Evolutionary conservation across 2,888 invertebrate genomes (phyloP).

Genomic region (Agriopis aurantiaria): DNA sequence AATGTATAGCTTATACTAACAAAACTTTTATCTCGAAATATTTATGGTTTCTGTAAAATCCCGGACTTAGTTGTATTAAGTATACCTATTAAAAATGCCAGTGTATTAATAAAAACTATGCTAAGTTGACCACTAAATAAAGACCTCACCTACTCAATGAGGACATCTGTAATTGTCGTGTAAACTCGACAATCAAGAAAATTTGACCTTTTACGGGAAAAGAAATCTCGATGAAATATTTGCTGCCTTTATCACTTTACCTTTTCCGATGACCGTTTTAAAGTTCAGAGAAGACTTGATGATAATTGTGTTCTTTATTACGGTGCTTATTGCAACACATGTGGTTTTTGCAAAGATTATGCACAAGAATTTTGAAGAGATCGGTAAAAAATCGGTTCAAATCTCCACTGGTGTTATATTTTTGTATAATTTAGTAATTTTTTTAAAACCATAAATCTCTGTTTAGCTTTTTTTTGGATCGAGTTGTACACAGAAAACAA

Average conservation of each 20-base stretch:
- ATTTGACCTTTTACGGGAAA: slow-evolving; percentile 20
- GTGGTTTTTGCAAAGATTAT: background rate
- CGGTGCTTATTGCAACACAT: slow-evolving; percentile 6
- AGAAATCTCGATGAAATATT: slow-evolving; percentile 21
- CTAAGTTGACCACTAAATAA: background rate
- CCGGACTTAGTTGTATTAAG: no score
- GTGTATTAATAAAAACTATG: background rate
- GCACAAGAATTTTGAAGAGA: background rate
- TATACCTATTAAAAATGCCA: no score
- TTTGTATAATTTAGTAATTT: background rate
- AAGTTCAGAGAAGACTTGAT: slow-evolving; percentile 40
- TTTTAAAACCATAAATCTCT: background rate
- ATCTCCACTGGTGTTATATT: background rate
- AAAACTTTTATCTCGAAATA: no score
- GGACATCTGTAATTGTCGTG: slow-evolving; percentile 19
- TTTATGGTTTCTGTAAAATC: no score
- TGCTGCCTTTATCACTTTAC: slow-evolving; percentile 33
- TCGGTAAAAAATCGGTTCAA: background rate
- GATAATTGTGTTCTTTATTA: slow-evolving; percentile 24
- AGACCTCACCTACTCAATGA: slow-evolving; percentile 1
- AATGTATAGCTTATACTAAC: no score
- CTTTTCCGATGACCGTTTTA: slow-evolving; percentile 39
- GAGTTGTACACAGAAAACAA: background rate
- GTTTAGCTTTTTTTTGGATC: background rate
- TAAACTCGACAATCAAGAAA: slow-evolving; percentile 6